These are phyloP conservation scores for Sigmodon hispidus DNA, from an alignment of 2,113 vertebrate genomes.

Conservation along the genomic window DNA sequence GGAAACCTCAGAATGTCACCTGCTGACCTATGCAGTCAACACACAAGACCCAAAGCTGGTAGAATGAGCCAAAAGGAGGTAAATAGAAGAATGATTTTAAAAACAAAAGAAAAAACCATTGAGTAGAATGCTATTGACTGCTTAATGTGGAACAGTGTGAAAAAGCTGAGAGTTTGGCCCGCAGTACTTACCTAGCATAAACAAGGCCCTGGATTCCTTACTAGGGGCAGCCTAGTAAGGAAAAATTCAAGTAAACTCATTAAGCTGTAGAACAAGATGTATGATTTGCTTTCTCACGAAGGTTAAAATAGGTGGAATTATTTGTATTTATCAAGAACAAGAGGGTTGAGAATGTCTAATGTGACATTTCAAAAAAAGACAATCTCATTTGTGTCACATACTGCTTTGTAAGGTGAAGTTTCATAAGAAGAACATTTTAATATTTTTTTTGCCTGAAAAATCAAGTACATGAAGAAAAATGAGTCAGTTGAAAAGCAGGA, in stretches of 20 bases:
- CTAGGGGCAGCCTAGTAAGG: not conserved
- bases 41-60: not conserved
- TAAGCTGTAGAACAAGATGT: not conserved
- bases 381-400: conserved; percentile 1
- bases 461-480: not conserved
- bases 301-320: conserved; percentile 32
- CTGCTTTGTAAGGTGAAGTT: conserved; percentile 35
- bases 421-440: not conserved
- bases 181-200: too few relatives aligned
- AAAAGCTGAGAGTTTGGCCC: not conserved
- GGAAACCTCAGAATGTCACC: not conserved
- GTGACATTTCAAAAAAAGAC: not conserved
- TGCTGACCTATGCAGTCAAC: not conserved
- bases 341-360: not conserved
- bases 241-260: conserved; percentile 14
- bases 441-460: conserved; percentile 7
- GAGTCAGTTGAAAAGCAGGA: conserved; percentile 34
- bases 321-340: conserved; percentile 3
- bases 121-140: not conserved
- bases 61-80: not conserved
- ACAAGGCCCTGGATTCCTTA: not conserved
- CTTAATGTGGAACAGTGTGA: not conserved
- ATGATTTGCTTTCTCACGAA: not conserved
- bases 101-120: not conserved
- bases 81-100: not conserved